phyloP scores from a whole-genome alignment of 2,888 invertebrate genomes.

The Kryphioiulus occultus region DNA sequence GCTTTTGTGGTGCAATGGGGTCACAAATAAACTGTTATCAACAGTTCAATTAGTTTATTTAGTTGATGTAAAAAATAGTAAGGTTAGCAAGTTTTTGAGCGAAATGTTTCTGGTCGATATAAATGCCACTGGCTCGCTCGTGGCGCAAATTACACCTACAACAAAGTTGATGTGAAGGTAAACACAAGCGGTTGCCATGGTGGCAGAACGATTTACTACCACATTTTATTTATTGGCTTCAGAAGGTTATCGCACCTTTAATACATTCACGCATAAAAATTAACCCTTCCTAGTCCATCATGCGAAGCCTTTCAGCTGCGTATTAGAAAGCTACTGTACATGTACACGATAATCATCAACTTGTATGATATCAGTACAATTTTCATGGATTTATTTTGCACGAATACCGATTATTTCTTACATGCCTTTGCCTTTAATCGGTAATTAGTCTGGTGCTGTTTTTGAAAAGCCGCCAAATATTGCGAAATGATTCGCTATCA shows the following conservation, averaged over 20 bases:
- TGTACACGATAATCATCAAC: neutral
- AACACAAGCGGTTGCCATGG: conserved; percentile 1
- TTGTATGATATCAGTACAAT: neutral
- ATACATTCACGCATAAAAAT: neutral
- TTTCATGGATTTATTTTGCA: no score
- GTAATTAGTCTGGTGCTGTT: no score
- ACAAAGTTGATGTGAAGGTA: neutral
- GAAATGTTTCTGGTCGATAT: neutral
- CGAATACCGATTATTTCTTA: no score
- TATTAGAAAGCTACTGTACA: neutral
- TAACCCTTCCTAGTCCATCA: neutral
- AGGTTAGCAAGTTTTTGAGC: neutral
- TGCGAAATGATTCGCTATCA: no score
- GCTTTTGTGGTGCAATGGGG: neutral
- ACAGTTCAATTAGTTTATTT: neutral
- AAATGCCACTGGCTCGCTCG: neutral
- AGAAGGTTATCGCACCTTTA: conserved; percentile 31
- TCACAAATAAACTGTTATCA: neutral
- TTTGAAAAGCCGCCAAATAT: no score
- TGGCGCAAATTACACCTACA: neutral
- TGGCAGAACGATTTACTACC: neutral
- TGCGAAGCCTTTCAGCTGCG: neutral
- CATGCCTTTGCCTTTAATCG: no score
- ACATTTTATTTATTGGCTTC: neutral
- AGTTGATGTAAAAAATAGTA: neutral